These are phyloP conservation scores for Scaptomyza tumidula DNA, from an alignment of 2,888 invertebrate species.

Conservation along the genomic window DNA sequence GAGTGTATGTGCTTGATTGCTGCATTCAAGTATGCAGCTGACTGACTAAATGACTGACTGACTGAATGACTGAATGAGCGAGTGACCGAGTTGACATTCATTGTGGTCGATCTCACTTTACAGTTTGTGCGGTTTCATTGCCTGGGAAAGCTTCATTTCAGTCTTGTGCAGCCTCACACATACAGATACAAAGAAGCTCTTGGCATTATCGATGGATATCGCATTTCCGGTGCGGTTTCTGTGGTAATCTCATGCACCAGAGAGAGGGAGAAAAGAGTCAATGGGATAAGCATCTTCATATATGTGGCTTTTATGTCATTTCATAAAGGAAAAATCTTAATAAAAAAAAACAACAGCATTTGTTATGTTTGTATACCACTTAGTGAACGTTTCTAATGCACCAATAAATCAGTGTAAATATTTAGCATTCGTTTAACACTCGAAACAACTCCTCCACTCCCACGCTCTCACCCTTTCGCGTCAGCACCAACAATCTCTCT, in stretches of 20 bases:
- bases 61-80: constrained; percentile 28
- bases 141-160: constrained; percentile 54
- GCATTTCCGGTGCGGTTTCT: constrained; percentile 73
- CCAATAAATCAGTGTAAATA: constrained; percentile 74
- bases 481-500: neutral
- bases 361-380: constrained; percentile 71
- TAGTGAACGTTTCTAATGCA: constrained; percentile 66
- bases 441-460: constrained; percentile 5
- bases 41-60: constrained; percentile 28
- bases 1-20: constrained; percentile 38
- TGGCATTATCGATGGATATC: constrained; percentile 51
- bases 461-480: neutral
- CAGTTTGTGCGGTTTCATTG: constrained; percentile 59
- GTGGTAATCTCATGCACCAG: constrained; percentile 54
- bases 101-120: constrained; percentile 54
- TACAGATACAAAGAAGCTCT: constrained; percentile 18
- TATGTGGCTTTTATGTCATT: constrained; percentile 37
- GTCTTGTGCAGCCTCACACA: constrained; percentile 11
- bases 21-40: constrained; percentile 14
- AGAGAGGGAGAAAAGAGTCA: constrained; percentile 30
- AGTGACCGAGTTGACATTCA: constrained; percentile 41
- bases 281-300: constrained; percentile 42
- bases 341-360: constrained; percentile 39
- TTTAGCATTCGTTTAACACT: constrained; percentile 75
- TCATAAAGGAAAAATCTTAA: constrained; percentile 11